Evolutionary conservation across 2,113 vertebrate species (phyloP), one percentile per base, ranked within the genome.

Genomic region (Thymallus thymallus): DNA sequence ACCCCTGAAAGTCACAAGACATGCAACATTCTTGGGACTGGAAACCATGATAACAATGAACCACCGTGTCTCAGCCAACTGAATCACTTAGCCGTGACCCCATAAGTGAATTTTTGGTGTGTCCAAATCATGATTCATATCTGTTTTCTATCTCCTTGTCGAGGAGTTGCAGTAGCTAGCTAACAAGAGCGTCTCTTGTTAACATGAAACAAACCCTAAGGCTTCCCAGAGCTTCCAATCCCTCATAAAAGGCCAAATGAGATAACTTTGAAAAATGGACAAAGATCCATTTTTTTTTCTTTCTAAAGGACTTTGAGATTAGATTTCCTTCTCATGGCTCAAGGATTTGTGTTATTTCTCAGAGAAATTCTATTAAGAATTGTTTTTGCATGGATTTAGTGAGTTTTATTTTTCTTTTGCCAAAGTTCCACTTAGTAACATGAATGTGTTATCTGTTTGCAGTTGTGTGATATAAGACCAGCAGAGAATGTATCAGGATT

Each of bases 61-160:
- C 92, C 93, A 87, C 92, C 91, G 88, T 94, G 94, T 93, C 94
- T 91, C 88, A 92, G 94, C 89, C 92, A 91, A 94, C 95, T 95
- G 94, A 96, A 95, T 95, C 93, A 93, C 94, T 94, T 93, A 84
- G 92, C 90, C 91, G 88, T 95, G 95, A 94, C 93, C 48, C 93
- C 92, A 93, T 88, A 92, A 95, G 92, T 94, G 87, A 87, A 91
- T 94, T 93, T 95, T 91, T 94, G 93, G 91, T 93, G 89, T 89
- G 89, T 90, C 94, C 94, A 96, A 95, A 94, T 91, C 92, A 95
- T 98, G 95, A 98, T 97, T 97, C 96, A 98, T 98, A 95, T 96
- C 95, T 90, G 87, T 92, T 93, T 95, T 91, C 93, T 95, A 93
- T 97, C 95, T 96, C 94, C 85, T 90, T 89, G 92, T 90, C 82